Evolutionary conservation across 2,888 invertebrate species (phyloP), one percentile per base, ranked within the genome.

Genomic region (Metacarcinus magister): DNA sequence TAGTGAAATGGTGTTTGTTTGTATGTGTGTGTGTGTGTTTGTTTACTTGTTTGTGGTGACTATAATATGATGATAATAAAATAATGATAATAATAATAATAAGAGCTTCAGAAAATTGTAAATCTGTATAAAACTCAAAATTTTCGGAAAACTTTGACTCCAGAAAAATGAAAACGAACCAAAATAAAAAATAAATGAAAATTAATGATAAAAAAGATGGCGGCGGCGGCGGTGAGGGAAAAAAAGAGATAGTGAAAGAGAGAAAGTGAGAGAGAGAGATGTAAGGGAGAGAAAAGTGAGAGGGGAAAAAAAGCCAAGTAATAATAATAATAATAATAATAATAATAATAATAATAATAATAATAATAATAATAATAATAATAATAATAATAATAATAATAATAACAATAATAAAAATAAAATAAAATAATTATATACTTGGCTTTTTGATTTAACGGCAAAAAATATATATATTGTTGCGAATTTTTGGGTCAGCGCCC

Each of bases 401-500:
- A 67, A n/a, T n/a, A 23, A 67, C 23, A 67, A 39, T 39, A 67
- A 67, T 67, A 7, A 4, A 3, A 16, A 48, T 8, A 16, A 4
- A n/a, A n/a, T 4, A n/a, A 67, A 67, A 67, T 0, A n/a, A 19
- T 23, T 19, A 67, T 67, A 4, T n/a, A 93, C 60, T 46, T 46
- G 60, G 60, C 93, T 93, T 44, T 32, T n/a, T n/a, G n/a, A 23
- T 67, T 67, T 67, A n/a, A 39, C 39, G 39, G 39, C 39, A 39
- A 39, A 39, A 67, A 67, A n/a, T n/a, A n/a, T 67, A 67, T 19
- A 67, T n/a, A 67, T 67, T 67, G 67, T 67, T 67, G 67, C 16
- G 67, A n/a, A n/a, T 67, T 67, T 67, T 67, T 67, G 67, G n/a
- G n/a, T 67, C 67, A 67, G 67, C 67, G 67, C 67, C 67, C n/a